phyloP scores from a whole-genome alignment of 1,140 invertebrate species.

The Schlechtendalia chinensis region DNA sequence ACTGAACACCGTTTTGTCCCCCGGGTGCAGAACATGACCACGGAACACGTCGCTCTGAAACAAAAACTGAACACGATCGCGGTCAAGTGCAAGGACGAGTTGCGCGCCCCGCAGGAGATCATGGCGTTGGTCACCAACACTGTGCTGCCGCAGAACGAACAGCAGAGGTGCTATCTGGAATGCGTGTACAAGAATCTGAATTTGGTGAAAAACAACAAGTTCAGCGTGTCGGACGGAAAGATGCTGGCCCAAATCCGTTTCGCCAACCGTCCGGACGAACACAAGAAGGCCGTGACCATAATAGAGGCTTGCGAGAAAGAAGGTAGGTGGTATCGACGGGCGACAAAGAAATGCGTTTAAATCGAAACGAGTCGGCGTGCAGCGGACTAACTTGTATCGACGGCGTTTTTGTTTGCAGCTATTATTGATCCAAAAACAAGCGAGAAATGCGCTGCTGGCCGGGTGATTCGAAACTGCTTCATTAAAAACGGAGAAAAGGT shows the following conservation, averaged over 20 bases:
- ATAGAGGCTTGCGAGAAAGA: conserved; percentile 54
- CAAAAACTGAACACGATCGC: conserved; percentile 49
- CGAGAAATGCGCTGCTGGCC: conserved; percentile 54
- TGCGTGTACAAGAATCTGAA: conserved; percentile 53
- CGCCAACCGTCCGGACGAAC: conserved; percentile 51
- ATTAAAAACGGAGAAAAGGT: conserved; percentile 54
- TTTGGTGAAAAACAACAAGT: conserved; percentile 51
- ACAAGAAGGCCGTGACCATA: conserved; percentile 52
- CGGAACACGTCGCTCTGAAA: background rate
- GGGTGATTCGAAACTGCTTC: conserved; percentile 53
- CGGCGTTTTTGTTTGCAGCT: conserved; percentile 47
- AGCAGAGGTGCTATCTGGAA: conserved; percentile 53
- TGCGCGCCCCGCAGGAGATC: conserved; percentile 43
- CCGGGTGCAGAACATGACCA: background rate
- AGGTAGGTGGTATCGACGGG: conserved; percentile 50
- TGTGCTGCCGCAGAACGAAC: conserved; percentile 49
- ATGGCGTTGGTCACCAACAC: conserved; percentile 49
- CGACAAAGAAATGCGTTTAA: too few relatives aligned
- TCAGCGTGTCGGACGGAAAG: conserved; percentile 50
- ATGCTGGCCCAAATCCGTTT: conserved; percentile 52
- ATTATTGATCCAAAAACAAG: conserved; percentile 51
- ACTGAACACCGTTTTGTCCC: too few relatives aligned
- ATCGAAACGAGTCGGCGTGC: too few relatives aligned
- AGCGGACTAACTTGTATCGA: background rate
- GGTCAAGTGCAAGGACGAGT: conserved; percentile 45